These are phyloP conservation scores for Pterostichus niger DNA, from an alignment of 2,888 invertebrate genomes.

Conservation along the genomic window DNA sequence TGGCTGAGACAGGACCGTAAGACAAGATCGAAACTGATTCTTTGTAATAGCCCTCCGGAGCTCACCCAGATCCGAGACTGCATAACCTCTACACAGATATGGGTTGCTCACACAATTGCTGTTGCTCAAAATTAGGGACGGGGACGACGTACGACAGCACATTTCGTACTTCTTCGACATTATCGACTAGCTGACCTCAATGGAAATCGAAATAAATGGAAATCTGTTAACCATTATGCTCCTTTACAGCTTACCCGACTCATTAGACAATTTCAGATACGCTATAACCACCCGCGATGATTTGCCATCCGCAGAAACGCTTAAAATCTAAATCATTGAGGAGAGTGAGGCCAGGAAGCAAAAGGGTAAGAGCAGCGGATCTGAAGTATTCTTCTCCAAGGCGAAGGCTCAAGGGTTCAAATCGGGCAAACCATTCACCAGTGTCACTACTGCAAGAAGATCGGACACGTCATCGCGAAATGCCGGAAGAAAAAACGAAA, in stretches of 20 bases:
- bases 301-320: slow-evolving; percentile 69
- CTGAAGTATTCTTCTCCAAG: background rate
- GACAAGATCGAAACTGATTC: slow-evolving; percentile 17
- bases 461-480: background rate
- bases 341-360: slow-evolving; percentile 68
- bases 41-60: slow-evolving; percentile 67
- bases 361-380: too few relatives aligned
- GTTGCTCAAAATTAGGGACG: slow-evolving; percentile 71
- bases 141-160: slow-evolving; percentile 71
- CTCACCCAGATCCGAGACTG: slow-evolving; percentile 70
- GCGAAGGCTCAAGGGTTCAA: too few relatives aligned
- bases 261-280: too few relatives aligned
- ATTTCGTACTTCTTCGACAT: slow-evolving; percentile 72
- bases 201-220: slow-evolving; percentile 68
- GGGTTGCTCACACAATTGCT: slow-evolving; percentile 72
- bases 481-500: slow-evolving; percentile 6
- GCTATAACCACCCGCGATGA: slow-evolving; percentile 72
- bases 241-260: slow-evolving; percentile 70
- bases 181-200: slow-evolving; percentile 72
- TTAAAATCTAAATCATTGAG: slow-evolving; percentile 70
- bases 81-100: slow-evolving; percentile 70
- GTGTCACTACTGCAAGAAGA: background rate
- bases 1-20: background rate
- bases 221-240: slow-evolving; percentile 70
- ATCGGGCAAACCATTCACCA: background rate